Evolutionary conservation across 2,797 vertebrate genomes (phyloP).

Genomic region (Malurus leucopterus): DNA sequence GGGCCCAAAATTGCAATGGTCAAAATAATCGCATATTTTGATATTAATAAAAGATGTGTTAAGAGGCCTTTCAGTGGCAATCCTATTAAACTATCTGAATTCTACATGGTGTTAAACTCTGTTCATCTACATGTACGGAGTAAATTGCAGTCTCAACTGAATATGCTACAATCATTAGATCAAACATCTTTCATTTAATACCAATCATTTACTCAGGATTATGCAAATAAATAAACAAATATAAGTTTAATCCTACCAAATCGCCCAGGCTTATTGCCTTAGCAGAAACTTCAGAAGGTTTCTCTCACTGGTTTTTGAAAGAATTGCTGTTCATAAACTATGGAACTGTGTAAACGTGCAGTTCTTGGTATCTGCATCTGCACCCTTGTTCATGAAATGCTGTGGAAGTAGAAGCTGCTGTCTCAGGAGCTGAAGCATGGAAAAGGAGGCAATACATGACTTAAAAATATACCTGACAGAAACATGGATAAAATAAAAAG

Average conservation of each 20-base stretch:
- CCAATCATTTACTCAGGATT: background rate
- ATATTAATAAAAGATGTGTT: background rate
- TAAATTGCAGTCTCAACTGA: background rate
- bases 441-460: background rate
- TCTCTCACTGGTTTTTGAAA: background rate
- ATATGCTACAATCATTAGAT: background rate
- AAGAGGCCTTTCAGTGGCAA: background rate
- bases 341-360: background rate
- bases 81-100: background rate
- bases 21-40: background rate
- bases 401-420: background rate
- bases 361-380: background rate
- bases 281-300: background rate
- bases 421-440: background rate
- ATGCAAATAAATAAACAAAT: conserved; percentile 17
- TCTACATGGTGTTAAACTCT: background rate
- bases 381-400: background rate
- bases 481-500: background rate
- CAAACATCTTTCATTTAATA: background rate
- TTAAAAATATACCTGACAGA: background rate
- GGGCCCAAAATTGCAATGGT: background rate
- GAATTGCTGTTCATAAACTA: background rate
- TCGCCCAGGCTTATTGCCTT: background rate
- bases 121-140: background rate
- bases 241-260: background rate